phyloP scores from a whole-genome alignment of 92 coral and sea anemone species.

The Nematostella vectensis region DNA sequence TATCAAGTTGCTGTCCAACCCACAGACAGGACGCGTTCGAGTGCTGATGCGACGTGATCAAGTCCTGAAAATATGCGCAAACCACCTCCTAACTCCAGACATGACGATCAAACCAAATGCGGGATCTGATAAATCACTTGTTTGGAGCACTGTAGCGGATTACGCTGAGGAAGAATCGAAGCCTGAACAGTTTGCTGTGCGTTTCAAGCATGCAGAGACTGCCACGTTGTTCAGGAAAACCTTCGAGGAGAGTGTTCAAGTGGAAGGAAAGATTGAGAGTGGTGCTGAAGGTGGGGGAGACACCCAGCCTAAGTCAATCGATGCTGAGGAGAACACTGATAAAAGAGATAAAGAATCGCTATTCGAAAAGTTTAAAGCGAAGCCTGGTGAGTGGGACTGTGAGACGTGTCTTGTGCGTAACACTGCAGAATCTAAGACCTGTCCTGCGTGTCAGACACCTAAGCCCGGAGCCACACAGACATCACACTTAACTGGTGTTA shows the following conservation, averaged over 20 bases:
- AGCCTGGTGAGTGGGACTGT: slow-evolving; percentile 28
- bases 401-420: neutral
- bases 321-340: neutral
- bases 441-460: slow-evolving; percentile 39
- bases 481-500: neutral
- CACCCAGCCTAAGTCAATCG: neutral
- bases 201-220: slow-evolving; percentile 51
- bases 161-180: slow-evolving; percentile 74
- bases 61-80: slow-evolving; percentile 83
- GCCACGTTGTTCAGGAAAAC: slow-evolving; percentile 73
- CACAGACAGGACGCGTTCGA: slow-evolving; percentile 52
- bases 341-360: neutral
- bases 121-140: slow-evolving; percentile 78
- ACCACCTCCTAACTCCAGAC: slow-evolving; percentile 79
- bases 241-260: slow-evolving; percentile 70
- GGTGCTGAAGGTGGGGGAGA: too few relatives aligned
- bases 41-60: slow-evolving; percentile 89
- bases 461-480: slow-evolving; percentile 24
- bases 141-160: slow-evolving; percentile 87
- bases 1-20: slow-evolving; percentile 63
- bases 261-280: slow-evolving; percentile 15
- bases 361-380: slow-evolving; percentile 21
- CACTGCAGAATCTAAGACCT: neutral
- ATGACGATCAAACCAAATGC: slow-evolving; percentile 73
- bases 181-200: slow-evolving; percentile 79